Evolutionary conservation across 1,140 invertebrate genomes (phyloP), one percentile per base, ranked within the genome.

Genomic region (Zaprionus tsacasi): DNA sequence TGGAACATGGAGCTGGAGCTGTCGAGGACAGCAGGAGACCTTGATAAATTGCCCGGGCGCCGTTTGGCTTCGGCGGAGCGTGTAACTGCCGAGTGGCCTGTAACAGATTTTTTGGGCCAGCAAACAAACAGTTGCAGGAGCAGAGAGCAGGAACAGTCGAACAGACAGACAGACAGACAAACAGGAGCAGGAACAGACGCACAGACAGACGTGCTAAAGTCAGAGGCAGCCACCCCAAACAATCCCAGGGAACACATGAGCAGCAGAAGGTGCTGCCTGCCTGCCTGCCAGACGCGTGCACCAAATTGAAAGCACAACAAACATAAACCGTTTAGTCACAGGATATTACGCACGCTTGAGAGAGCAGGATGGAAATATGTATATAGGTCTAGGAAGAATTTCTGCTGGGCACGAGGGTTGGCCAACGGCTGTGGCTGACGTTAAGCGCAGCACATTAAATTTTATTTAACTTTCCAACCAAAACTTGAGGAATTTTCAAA

Each of bases 311-410:
- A 89, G 85, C 74, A 82, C 83, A 89, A 89, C 82, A 92, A 83
- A 89, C 78, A 92, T 92, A 92, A 92, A 92, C 91, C 91, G 91
- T 92, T 92, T 92, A 92, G 91, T 92, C 91, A 92, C 91, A 92
- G 91, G 91, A 92, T 92, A 92, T 92, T 92, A 91, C 91, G 81
- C 87, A 82, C 86, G 82, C 77, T 89, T 58, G 78, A 78, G 48
- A 38, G 71, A 72, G 72, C 25, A 21, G 45, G 76, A 61, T 48
- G 27, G 7, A n/a, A n/a, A n/a, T n/a, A n/a, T n/a, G 1, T 7
- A 30, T 21, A 40, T 13, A 66, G 12, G 38, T 30, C 54, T 54
- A 75, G 70, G 60, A 66, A 30, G 27, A 3, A 30, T 30, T 30
- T 36, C 45, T 30, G 1, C 21, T 21, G 54, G 30, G 56, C 11